Evolutionary conservation across 2,888 invertebrate genomes (phyloP), one percentile per base, ranked within the genome.

Genomic region (Morpho deidamia): DNA sequence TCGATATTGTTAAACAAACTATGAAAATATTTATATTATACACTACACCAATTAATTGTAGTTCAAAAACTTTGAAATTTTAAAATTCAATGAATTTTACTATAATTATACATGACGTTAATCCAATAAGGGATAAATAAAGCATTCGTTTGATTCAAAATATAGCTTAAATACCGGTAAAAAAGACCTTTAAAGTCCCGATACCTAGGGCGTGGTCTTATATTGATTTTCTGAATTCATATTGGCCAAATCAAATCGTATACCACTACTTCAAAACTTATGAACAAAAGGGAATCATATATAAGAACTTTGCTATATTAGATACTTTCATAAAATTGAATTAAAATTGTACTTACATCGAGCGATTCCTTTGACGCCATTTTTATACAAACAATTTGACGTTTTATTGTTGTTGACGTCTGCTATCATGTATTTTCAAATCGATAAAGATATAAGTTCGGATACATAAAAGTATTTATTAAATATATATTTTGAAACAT

Each of bases 331-430:
- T 48, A 38, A 49, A 58, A 55, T 48, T 42, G 7, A 57, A 70
- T 64, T 72, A 71, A 68, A 69, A 61, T 51, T 66, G 71, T 79
- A 89, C 89, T 89, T 69, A 89, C 89, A 74, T 89, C 89, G 59
- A 89, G 81, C 70, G 89, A 89, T 74, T 89, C 89, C 85, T 89
- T 89, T 61, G 89, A 89, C 89, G 89, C 89, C 89, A 89, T 89
- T 86, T 87, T 83, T 85, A 81, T 80, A 83, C 81, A 85, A 83
- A 82, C 80, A 81, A 75, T 79, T 83, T 83, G 83, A 79, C 78
- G 67, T 75, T 76, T 63, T 46, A 60, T 54, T 61, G 63, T 62
- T 59, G 62, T 64, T 66, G 62, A 65, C 60, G 53, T 55, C 57
- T 59, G 45, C 42, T 69, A 69, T 66, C 56, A 61, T 66, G 75